phyloP scores from a whole-genome alignment of 2,797 vertebrate genomes.

The Sparidentex hasta region DNA sequence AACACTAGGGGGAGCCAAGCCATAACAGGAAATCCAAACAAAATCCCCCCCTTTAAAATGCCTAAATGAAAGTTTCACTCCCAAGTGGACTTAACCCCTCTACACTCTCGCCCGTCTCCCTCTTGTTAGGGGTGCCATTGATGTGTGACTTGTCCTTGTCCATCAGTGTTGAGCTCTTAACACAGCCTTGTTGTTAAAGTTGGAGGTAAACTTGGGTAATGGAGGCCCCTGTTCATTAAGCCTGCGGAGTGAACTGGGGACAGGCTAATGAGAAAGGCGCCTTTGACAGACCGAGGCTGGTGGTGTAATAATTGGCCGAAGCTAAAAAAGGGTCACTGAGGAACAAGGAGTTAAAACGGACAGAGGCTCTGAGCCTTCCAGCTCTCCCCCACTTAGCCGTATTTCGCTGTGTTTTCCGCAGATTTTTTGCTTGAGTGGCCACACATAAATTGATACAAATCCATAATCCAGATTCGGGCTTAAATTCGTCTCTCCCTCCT shows the following conservation, averaged over 20 bases:
- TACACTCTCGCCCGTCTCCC: conserved; percentile 38
- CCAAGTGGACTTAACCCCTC: conserved; percentile 44
- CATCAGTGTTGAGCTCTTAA: conserved; percentile 40
- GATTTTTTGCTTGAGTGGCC: conserved; percentile 78
- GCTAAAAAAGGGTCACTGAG: conserved; percentile 51
- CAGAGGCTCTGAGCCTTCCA: conserved; percentile 47
- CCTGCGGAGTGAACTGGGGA: conserved; percentile 62
- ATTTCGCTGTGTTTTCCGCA: conserved; percentile 73
- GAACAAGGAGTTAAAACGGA: conserved; percentile 70
- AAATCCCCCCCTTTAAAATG: conserved; percentile 26
- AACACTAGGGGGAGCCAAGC: conserved; percentile 84
- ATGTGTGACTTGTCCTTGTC: conserved; percentile 76
- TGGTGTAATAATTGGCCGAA: conserved; percentile 75
- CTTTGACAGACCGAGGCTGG: conserved; percentile 67
- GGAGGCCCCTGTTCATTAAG: conserved; percentile 74
- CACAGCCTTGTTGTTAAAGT: conserved; percentile 68
- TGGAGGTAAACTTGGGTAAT: conserved; percentile 74
- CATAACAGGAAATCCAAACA: conserved; percentile 57
- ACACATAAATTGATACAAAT: conserved; percentile 84
- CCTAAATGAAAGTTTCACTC: conserved; percentile 61
- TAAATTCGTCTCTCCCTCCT: conserved; percentile 67
- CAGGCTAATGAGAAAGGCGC: conserved; percentile 80
- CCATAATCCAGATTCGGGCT: conserved; percentile 82
- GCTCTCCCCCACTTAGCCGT: conserved; percentile 67
- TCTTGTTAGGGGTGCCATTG: conserved; percentile 76